Base-by-base conservation (phyloP, 2,113 vertebrate species). In the Thalassoma bifasciatum region DNA sequence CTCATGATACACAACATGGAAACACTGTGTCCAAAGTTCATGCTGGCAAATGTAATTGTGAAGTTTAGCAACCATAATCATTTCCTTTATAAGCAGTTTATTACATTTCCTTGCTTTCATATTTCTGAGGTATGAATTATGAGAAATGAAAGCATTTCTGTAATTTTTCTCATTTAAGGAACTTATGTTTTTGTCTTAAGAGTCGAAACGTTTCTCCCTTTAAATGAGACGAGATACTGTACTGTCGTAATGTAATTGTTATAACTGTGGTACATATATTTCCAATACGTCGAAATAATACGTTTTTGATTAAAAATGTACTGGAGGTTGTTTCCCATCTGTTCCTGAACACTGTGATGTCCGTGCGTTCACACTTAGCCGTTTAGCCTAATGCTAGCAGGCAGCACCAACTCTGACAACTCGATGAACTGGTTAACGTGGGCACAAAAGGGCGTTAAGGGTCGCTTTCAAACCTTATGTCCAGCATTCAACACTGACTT, bases 311-410 rank as follows among this genome's bases (percentile, higher is more conserved):
- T 8, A 24, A 61, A n/a, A 22, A 54, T 56, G 24, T 9, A 21
- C 54, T 46, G 0, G 13, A 11, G 10, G 42, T 10, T 23, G 72
- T 58, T 69, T 51, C 3, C 57, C 53, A 78, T 79, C 63, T 79
- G 79, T 34, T 64, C 14, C 46, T 64, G 63, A 21, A 62, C 51
- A 66, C 64, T 53, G 79, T 66, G 72, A 66, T 77, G 72, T 82
- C 75, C 81, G 82, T 87, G 84, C 56, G 38, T 66, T 72, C 65
- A 80, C 40, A 83, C 74, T 19, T 88, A 91, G 89, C 85, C 60
- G 38, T 69, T 78, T 92, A 93, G 90, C 92, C 30, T 83, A 10
- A 22, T 61, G 87, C 75, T 92, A 92, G 47, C 84, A 61, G 17
- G 72, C 66, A 57, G 58, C 53, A 80, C 50, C 49, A 51, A 81